A percentile compares a stretch with the other conserved stretches of the same genome.
Evolutionary conservation across 2,113 vertebrate species (phyloP).

Genomic region (Clupea harengus): DNA sequence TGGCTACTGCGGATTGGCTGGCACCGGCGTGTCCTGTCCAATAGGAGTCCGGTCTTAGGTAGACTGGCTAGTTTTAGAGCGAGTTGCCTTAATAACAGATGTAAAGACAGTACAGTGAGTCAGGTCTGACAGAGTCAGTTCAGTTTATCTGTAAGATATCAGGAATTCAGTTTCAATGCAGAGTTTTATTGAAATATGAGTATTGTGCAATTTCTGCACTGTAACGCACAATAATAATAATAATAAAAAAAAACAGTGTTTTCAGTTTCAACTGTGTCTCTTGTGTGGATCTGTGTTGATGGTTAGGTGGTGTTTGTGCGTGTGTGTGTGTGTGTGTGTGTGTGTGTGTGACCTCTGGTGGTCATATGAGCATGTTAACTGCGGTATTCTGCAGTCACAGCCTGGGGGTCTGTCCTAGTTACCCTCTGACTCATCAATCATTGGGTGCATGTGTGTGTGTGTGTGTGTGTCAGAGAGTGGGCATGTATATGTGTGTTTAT

Average conservation of each 20-base stretch:
- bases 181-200: too few relatives aligned
- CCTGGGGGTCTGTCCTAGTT: constrained; percentile 46
- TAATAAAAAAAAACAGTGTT: background rate
- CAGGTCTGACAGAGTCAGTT: too few relatives aligned
- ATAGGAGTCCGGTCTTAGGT: constrained; percentile 51
- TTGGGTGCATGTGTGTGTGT: constrained; percentile 31
- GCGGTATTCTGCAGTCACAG: constrained; percentile 32
- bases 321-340: constrained; percentile 26
- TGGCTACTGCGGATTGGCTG: constrained; percentile 84
- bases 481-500: background rate
- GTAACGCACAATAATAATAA: background rate
- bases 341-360: constrained; percentile 41
- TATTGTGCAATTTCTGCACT: background rate
- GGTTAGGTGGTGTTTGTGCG: background rate
- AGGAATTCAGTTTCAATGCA: too few relatives aligned
- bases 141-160: too few relatives aligned
- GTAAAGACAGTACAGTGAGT: background rate
- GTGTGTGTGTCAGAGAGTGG: background rate
- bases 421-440: constrained; percentile 47
- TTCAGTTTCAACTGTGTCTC: background rate
- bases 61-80: background rate
- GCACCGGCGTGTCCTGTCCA: constrained; percentile 85
- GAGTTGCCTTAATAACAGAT: background rate
- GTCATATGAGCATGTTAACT: constrained; percentile 38
- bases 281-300: background rate